These are phyloP conservation scores for Epinotia bilunana DNA, from an alignment of 2,888 invertebrate species.

Conservation along the genomic window DNA sequence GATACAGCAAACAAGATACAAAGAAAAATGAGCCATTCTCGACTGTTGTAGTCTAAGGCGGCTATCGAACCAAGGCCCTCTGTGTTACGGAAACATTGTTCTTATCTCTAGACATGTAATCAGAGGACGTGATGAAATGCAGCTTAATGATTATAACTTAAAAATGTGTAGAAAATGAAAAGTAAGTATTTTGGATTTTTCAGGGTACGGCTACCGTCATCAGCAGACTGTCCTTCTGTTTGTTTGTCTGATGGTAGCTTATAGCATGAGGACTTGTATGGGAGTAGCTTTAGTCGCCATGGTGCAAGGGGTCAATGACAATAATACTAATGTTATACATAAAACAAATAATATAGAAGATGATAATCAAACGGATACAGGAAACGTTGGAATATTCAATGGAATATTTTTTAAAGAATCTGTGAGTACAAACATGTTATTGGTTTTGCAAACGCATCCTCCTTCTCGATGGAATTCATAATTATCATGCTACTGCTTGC, in stretches of 20 bases:
- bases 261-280: conserved; percentile 86
- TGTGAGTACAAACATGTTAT: conserved; percentile 19
- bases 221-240: conserved; percentile 85
- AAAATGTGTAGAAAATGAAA: not conserved
- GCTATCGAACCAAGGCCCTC: too few relatives aligned
- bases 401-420: conserved; percentile 30
- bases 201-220: conserved; percentile 80
- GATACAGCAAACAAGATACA: too few relatives aligned
- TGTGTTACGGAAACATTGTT: too few relatives aligned
- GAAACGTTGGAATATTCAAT: conserved; percentile 26
- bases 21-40: too few relatives aligned
- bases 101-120: too few relatives aligned
- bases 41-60: too few relatives aligned
- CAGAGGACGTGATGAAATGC: too few relatives aligned
- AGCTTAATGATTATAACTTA: too few relatives aligned
- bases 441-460: not conserved
- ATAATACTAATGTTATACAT: conserved; percentile 9
- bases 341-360: not conserved
- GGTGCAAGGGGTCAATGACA: conserved; percentile 59
- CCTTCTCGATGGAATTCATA: too few relatives aligned
- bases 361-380: conserved; percentile 2
- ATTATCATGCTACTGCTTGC: too few relatives aligned
- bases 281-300: conserved; percentile 88
- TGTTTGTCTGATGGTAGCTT: conserved; percentile 83
- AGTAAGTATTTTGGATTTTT: conserved; percentile 48